phyloP scores from a whole-genome alignment of 2,888 invertebrate species.

The Luperina testacea region DNA sequence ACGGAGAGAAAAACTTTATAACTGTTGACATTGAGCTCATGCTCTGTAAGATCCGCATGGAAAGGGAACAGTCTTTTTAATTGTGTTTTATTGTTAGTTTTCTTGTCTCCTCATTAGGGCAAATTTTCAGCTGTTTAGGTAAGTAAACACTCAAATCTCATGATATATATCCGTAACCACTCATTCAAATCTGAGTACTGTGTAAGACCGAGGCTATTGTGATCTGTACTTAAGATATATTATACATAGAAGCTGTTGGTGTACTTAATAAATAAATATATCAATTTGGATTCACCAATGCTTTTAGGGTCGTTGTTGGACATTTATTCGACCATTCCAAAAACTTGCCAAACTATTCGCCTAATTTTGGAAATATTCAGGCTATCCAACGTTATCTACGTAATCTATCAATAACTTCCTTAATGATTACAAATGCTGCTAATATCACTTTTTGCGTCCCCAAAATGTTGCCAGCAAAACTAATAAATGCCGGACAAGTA shows the following conservation, averaged over 20 bases:
- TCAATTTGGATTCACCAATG: neutral
- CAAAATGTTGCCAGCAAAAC: constrained; percentile 77
- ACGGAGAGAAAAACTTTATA: constrained; percentile 80
- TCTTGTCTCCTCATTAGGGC: constrained; percentile 48
- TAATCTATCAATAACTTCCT: constrained; percentile 36
- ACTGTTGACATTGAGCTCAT: constrained; percentile 86
- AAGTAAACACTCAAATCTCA: neutral
- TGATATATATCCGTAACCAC: neutral
- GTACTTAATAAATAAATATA: neutral
- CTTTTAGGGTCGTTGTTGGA: neutral
- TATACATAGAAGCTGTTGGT: neutral
- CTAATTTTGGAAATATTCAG: neutral
- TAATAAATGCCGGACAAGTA: constrained; percentile 86
- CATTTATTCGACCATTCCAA: neutral
- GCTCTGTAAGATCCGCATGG: constrained; percentile 39
- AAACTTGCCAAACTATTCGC: neutral
- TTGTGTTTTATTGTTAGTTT: constrained; percentile 55
- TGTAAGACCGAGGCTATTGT: neutral
- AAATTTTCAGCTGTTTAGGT: neutral
- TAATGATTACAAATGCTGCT: constrained; percentile 34
- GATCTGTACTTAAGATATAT: neutral
- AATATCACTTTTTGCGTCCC: constrained; percentile 51
- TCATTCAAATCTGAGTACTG: neutral
- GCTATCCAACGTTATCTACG: neutral
- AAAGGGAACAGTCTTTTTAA: constrained; percentile 51